phyloP scores from a whole-genome alignment of 2,113 vertebrate species.

The Thamnaconus septentrionalis region DNA sequence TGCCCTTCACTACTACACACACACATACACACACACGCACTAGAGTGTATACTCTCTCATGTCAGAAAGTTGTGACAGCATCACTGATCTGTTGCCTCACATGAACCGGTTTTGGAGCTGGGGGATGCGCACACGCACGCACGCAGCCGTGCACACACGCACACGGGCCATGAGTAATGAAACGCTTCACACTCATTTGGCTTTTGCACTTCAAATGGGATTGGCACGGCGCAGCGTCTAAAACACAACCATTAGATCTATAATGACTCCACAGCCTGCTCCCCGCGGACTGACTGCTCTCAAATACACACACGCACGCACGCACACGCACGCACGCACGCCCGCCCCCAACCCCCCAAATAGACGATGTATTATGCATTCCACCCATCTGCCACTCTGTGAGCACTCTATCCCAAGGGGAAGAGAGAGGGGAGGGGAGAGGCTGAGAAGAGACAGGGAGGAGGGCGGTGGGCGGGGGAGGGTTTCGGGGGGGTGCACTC shows the following conservation, averaged over 20 bases:
- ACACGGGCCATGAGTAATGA: slow-evolving; percentile 69
- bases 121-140: slow-evolving; percentile 13
- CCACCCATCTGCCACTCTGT: slow-evolving; percentile 79
- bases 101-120: slow-evolving; percentile 23
- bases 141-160: not conserved
- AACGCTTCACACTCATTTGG: slow-evolving; percentile 73
- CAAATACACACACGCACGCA: slow-evolving; percentile 27
- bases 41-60: slow-evolving; percentile 1
- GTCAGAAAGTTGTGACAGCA: slow-evolving; percentile 64
- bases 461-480: slow-evolving; percentile 54
- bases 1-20: not conserved
- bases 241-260: slow-evolving; percentile 80
- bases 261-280: slow-evolving; percentile 77
- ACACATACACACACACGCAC: slow-evolving; percentile 12
- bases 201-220: slow-evolving; percentile 76
- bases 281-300: slow-evolving; percentile 57
- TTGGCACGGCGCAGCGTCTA: slow-evolving; percentile 60
- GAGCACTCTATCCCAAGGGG: slow-evolving; percentile 71
- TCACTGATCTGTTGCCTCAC: slow-evolving; percentile 54
- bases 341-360: slow-evolving; percentile 55
- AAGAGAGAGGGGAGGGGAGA: slow-evolving; percentile 43
- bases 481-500: slow-evolving; percentile 48
- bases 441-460: slow-evolving; percentile 43
- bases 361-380: slow-evolving; percentile 81
- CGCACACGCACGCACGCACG: slow-evolving; percentile 22